Conservation (phyloP, 2,113 vertebrate species). For the Solea senegalensis region DNA sequence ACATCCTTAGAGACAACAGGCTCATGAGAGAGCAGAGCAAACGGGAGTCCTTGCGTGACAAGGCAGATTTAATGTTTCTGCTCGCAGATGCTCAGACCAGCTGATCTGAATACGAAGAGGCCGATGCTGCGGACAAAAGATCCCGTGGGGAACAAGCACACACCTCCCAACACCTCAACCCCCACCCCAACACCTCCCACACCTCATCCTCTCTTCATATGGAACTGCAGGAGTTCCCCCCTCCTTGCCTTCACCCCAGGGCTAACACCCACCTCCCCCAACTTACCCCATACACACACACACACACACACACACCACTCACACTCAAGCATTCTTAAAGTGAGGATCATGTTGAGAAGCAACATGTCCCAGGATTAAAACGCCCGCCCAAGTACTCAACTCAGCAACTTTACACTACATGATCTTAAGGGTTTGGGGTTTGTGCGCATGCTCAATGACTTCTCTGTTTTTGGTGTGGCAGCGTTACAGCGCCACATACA, state of each 20-base stretch:
- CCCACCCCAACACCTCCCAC: not conserved
- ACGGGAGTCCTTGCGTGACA: too few species aligned
- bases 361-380: not conserved
- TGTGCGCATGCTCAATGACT: too few species aligned
- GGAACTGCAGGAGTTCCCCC: constrained; percentile 4
- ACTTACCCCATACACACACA: not conserved
- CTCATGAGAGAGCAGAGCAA: not conserved
- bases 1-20: too few species aligned
- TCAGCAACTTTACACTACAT: not conserved
- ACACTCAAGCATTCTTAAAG: not conserved
- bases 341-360: constrained; percentile 9
- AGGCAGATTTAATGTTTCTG: not conserved
- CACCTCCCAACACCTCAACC: constrained; percentile 28
- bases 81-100: not conserved
- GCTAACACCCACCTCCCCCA: not conserved
- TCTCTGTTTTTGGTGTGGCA: too few species aligned
- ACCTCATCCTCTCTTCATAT: constrained; percentile 27
- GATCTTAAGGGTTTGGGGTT: too few species aligned
- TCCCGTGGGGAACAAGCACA: not conserved
- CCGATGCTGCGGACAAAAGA: constrained; percentile 15
- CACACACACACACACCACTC: not conserved
- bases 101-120: constrained; percentile 44
- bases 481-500: too few species aligned
- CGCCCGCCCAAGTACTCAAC: not conserved
- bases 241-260: not conserved